Conservation (phyloP, 2,113 vertebrate species). For the Manacus vitellinus region DNA sequence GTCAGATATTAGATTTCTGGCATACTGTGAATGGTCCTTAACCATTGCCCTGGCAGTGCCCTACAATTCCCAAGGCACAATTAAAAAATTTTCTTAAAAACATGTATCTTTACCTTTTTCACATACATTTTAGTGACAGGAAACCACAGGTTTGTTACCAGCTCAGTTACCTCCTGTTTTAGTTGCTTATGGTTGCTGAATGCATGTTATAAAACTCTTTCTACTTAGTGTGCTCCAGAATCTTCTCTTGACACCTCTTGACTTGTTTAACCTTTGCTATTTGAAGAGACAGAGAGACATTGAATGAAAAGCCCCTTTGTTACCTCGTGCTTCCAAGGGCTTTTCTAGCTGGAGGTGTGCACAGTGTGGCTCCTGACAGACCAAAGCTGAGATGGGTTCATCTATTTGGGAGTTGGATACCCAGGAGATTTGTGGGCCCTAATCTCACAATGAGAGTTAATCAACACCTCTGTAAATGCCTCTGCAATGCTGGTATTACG, state of each 20-base stretch:
- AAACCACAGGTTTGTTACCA: not conserved
- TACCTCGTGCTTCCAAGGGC: not conserved
- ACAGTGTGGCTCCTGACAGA: not conserved
- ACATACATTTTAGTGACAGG: not conserved
- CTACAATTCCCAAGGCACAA: not conserved
- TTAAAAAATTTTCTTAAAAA: not conserved
- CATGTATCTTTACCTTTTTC: not conserved
- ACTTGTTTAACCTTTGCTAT: not conserved
- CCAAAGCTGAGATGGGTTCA: not conserved
- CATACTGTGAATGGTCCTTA: not conserved
- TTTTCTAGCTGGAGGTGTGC: not conserved
- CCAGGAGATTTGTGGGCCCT: not conserved
- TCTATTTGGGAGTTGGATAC: rapidly evolving
- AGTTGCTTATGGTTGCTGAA: not conserved
- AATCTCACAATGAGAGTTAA: not conserved
- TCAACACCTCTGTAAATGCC: not conserved
- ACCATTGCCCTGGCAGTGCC: not conserved
- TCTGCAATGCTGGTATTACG: rapidly evolving
- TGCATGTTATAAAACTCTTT: not conserved
- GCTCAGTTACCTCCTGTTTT: not conserved
- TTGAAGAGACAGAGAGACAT: not conserved
- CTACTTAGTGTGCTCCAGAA: not conserved
- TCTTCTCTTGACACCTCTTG: not conserved
- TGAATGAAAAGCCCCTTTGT: not conserved
- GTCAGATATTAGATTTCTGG: not conserved